Percentiles rank a stretch among this genome's conserved stretches.
These are phyloP conservation scores for Gadus macrocephalus DNA, from an alignment of 2,113 vertebrate genomes.

Conservation along the genomic window DNA sequence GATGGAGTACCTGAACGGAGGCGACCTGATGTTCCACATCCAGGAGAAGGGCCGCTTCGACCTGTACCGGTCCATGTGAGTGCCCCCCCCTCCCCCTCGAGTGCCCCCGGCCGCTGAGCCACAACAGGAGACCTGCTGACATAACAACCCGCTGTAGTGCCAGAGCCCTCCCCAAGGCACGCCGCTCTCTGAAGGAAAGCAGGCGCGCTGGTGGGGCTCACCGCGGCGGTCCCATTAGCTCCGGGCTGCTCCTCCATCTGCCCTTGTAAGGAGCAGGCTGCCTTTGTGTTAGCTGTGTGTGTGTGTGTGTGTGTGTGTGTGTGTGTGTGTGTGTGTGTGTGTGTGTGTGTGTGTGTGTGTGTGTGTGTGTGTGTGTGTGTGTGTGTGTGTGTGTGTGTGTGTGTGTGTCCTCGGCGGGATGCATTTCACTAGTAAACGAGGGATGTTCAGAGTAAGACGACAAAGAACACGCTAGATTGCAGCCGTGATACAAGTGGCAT, in stretches of 20 bases:
- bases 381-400: constrained; percentile 24
- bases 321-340: background rate
- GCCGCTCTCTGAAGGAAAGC: background rate
- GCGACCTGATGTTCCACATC: constrained; percentile 98
- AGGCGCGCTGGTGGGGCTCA: background rate
- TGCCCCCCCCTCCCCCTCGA: constrained; percentile 14
- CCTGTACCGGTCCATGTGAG: constrained; percentile 88
- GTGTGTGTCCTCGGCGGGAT: background rate
- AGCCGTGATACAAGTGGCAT: too few species aligned
- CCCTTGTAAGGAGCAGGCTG: constrained; percentile 48
- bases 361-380: constrained; percentile 18
- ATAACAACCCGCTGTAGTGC: background rate
- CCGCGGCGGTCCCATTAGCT: background rate
- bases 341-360: constrained; percentile 10
- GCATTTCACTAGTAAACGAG: background rate
- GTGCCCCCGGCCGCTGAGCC: background rate
- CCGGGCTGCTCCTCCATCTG: background rate
- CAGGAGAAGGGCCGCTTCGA: constrained; percentile 98
- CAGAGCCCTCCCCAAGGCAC: background rate
- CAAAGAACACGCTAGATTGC: too few species aligned
- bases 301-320: constrained; percentile 22
- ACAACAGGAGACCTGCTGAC: background rate
- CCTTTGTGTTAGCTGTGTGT: constrained; percentile 17
- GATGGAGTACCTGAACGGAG: constrained; percentile 98
- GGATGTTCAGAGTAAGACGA: too few species aligned